Conservation (phyloP, 2,888 invertebrate genomes). For the Portevinia maculata region DNA sequence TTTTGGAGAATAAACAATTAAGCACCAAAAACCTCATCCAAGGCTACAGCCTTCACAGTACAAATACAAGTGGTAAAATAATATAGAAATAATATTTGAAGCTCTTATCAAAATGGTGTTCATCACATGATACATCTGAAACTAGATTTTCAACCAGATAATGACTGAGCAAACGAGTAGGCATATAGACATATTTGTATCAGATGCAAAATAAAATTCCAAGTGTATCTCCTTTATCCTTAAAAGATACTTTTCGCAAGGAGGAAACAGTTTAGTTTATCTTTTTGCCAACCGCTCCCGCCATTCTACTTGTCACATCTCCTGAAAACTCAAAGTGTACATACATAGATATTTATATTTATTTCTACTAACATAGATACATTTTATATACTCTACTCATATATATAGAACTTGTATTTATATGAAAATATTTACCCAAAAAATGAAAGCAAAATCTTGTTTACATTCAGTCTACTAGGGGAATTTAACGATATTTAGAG, state of each 20-base stretch:
- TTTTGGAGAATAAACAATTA: too few species aligned
- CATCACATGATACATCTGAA: constrained; percentile 41
- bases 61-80: neutral
- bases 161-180: too few species aligned
- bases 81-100: constrained; percentile 58
- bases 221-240: constrained; percentile 1
- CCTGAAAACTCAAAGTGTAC: neutral
- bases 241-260: constrained; percentile 13
- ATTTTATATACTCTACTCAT: too few species aligned
- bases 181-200: constrained; percentile 3
- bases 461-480: constrained; percentile 46
- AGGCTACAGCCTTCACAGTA: too few species aligned
- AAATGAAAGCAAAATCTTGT: constrained; percentile 62
- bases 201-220: constrained; percentile 38
- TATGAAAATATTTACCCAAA: constrained; percentile 65
- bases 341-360: too few species aligned
- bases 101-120: constrained; percentile 53
- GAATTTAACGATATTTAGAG: constrained; percentile 40
- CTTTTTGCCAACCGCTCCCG: constrained; percentile 17
- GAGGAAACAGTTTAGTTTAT: constrained; percentile 44
- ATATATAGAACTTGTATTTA: constrained; percentile 47
- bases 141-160: constrained; percentile 18
- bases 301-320: constrained; percentile 9
- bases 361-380: too few species aligned
- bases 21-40: neutral